These are phyloP conservation scores for Bradypodion ventrale DNA, from an alignment of 2,797 vertebrate genomes.

Conservation along the genomic window DNA sequence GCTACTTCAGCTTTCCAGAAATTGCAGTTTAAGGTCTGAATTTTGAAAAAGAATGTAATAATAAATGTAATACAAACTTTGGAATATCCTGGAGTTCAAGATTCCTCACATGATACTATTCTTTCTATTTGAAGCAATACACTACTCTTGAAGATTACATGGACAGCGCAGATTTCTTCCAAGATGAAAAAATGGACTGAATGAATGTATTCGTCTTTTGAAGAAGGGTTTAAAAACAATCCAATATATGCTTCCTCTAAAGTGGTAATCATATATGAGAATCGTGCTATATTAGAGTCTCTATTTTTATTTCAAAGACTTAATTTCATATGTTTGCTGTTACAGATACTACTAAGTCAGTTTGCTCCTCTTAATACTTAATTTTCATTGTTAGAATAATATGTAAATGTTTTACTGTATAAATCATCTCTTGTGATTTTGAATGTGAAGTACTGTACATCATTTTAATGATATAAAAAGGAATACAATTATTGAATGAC, in stretches of 20 bases:
- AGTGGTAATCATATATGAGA: neutral
- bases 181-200: conserved; percentile 83
- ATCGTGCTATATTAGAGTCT: neutral
- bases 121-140: conserved; percentile 76
- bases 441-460: neutral
- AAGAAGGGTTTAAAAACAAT: conserved; percentile 47
- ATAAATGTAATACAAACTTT: no score
- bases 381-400: conserved; percentile 21
- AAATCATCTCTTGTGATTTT: neutral
- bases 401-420: conserved; percentile 17
- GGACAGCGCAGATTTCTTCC: conserved; percentile 81
- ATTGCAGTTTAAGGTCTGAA: conserved; percentile 18
- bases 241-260: neutral
- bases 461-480: conserved; percentile 27
- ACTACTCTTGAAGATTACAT: conserved; percentile 74
- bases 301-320: neutral
- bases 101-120: conserved; percentile 20
- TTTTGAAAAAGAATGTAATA: neutral
- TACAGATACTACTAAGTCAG: conserved; percentile 38
- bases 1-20: neutral
- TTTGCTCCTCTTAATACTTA: conserved; percentile 41
- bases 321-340: conserved; percentile 32
- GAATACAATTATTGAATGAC: conserved; percentile 1
- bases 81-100: conserved; percentile 5
- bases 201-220: conserved; percentile 42